Conservation (phyloP, 2,113 vertebrate genomes). For the Engystomops pustulosus region DNA sequence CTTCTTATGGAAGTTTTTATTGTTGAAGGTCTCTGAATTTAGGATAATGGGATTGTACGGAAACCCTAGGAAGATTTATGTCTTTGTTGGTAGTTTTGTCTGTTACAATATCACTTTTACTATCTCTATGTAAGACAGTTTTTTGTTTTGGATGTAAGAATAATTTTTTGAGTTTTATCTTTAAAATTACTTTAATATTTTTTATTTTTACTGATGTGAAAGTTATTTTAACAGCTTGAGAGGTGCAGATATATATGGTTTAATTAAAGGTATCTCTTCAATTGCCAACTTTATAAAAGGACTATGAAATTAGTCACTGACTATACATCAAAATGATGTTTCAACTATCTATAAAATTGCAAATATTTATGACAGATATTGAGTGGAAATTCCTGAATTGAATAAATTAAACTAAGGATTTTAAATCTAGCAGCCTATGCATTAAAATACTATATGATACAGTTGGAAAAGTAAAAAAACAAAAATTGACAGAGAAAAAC, state of each 20-base stretch:
- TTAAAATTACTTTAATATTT: background rate
- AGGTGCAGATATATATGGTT: background rate
- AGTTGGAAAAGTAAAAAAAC: background rate
- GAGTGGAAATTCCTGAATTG: background rate
- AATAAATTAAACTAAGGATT: background rate
- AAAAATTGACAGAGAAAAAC: no score
- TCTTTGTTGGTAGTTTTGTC: no score
- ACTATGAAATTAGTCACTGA: background rate
- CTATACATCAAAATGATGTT: background rate
- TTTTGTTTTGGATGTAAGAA: background rate
- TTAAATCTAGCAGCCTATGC: background rate
- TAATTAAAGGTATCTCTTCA: background rate
- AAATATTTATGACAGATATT: background rate
- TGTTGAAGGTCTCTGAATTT: no score
- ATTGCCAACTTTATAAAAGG: conserved; percentile 1
- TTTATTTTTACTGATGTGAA: background rate
- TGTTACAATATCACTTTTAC: no score
- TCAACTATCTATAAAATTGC: conserved; percentile 2
- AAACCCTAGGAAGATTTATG: no score
- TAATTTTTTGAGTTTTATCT: background rate
- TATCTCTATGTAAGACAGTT: no score
- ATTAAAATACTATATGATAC: background rate
- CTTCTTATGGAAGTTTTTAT: no score
- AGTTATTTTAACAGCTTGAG: background rate
- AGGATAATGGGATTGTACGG: no score